Percentiles rank a stretch among this genome's conserved stretches.
These are phyloP conservation scores for Trileptium ribeirensis DNA, from an alignment of 2,888 invertebrate species.

Conservation along the genomic window DNA sequence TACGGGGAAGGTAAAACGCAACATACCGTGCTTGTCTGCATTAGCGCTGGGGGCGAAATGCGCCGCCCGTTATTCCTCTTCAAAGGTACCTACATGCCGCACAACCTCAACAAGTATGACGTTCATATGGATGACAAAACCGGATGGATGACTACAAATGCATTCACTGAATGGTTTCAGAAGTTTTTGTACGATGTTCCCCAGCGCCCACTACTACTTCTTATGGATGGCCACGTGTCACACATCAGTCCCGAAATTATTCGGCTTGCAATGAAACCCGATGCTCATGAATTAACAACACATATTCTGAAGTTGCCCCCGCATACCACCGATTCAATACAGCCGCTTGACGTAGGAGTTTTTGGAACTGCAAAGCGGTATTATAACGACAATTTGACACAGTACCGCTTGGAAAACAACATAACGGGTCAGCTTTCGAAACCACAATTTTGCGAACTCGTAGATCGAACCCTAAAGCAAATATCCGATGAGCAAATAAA, in stretches of 20 bases:
- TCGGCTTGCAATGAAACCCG: background rate
- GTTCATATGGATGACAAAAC: background rate
- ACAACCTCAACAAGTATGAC: background rate
- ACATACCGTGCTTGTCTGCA: background rate
- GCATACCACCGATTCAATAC: background rate
- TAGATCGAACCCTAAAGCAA: too few relatives aligned
- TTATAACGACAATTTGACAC: background rate
- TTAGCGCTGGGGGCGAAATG: background rate
- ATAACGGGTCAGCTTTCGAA: background rate
- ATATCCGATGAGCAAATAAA: too few relatives aligned
- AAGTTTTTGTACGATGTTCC: background rate
- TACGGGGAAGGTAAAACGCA: background rate
- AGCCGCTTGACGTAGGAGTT: background rate
- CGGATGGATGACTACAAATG: background rate
- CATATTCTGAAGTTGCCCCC: background rate
- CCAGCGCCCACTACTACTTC: background rate
- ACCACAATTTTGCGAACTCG: background rate
- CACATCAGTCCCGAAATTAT: background rate
- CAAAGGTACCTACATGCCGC: background rate
- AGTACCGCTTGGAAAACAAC: background rate
- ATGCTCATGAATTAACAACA: background rate
- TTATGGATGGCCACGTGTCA: too few relatives aligned
- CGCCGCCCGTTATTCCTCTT: background rate
- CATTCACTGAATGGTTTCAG: background rate
- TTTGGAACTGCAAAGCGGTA: background rate